A percentile compares a stretch with the other conserved stretches of the same genome.
Evolutionary conservation across 2,113 vertebrate genomes (phyloP).

Genomic region (Oryzias curvinotus): DNA sequence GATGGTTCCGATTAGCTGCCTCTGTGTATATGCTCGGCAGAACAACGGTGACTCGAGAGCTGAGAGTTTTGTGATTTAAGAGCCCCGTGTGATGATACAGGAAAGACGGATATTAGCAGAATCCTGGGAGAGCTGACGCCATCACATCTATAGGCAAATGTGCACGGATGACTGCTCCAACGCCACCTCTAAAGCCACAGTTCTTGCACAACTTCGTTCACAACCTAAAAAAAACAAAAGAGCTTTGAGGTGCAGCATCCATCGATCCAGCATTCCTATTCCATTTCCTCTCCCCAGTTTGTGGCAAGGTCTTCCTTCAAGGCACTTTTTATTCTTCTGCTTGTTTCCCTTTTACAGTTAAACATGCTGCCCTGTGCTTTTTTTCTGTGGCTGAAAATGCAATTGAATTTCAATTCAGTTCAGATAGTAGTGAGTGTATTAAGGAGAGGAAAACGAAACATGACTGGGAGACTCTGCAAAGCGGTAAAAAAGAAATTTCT

Average conservation of each 20-base stretch:
- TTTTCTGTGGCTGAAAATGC: constrained; percentile 27
- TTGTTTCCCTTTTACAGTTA: constrained; percentile 20
- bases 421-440: constrained; percentile 21
- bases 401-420: constrained; percentile 37
- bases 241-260: constrained; percentile 37
- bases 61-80: constrained; percentile 53
- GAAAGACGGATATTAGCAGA: constrained; percentile 54
- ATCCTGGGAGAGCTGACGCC: constrained; percentile 59
- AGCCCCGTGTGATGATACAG: constrained; percentile 39
- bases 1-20: constrained; percentile 62
- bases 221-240: constrained; percentile 55
- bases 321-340: constrained; percentile 11
- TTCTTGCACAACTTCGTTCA: constrained; percentile 45
- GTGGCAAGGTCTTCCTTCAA: constrained; percentile 25
- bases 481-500: background rate
- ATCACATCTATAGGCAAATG: constrained; percentile 60
- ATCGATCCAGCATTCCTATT: constrained; percentile 37
- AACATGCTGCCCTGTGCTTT: constrained; percentile 14
- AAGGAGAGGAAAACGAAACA: constrained; percentile 37
- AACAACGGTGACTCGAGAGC: constrained; percentile 27
- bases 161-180: constrained; percentile 2
- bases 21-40: constrained; percentile 44
- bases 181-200: constrained; percentile 15
- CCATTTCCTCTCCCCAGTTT: constrained; percentile 2
- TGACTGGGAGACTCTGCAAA: constrained; percentile 16